Percentiles rank a stretch among this genome's conserved stretches.
Conservation (phyloP, 2,797 vertebrate species). For the Malurus splendens region DNA sequence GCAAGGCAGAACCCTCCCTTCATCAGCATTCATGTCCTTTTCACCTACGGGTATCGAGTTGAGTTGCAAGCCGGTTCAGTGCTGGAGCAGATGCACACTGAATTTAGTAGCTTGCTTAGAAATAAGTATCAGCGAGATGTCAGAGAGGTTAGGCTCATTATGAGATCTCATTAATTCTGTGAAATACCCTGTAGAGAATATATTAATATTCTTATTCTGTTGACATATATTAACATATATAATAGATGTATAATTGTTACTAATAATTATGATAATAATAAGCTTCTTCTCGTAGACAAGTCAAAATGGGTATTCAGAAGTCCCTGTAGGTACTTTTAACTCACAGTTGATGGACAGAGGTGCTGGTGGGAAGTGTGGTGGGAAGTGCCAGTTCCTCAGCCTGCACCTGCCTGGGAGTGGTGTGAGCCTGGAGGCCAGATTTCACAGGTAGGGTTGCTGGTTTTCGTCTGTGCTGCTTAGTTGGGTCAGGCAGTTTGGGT, state of each 20-base stretch:
- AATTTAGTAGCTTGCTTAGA: conserved; percentile 15
- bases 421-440: background rate
- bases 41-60: background rate
- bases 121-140: conserved; percentile 26
- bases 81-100: background rate
- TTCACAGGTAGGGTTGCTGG: background rate
- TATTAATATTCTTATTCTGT: conserved; percentile 47
- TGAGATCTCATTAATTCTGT: conserved; percentile 38
- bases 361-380: background rate
- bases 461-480: background rate
- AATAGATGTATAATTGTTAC: conserved; percentile 58
- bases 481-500: background rate
- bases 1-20: background rate
- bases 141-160: conserved; percentile 26
- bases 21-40: background rate
- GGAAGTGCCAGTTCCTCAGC: background rate
- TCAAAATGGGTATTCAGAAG: background rate
- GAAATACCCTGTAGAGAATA: conserved; percentile 39
- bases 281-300: background rate
- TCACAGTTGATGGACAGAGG: background rate
- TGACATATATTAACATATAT: conserved; percentile 57
- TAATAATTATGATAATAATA: conserved; percentile 31
- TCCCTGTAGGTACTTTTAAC: background rate
- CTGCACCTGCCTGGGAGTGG: background rate
- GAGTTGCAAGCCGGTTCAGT: background rate